Evolutionary conservation across 2,113 vertebrate genomes (phyloP), one percentile per base, ranked within the genome.

Genomic region (Cebidichthys violaceus): DNA sequence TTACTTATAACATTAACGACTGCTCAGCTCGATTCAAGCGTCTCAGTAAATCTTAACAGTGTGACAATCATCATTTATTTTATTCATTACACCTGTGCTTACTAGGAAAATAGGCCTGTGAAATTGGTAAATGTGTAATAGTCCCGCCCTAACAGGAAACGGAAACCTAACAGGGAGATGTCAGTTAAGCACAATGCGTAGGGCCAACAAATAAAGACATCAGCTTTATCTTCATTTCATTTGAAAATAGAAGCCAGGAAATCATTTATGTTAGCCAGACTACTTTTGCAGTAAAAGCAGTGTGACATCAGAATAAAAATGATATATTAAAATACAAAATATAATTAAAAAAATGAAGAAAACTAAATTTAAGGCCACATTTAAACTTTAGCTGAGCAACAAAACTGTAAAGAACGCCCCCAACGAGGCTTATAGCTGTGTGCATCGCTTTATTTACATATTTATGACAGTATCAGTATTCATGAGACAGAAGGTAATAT

Each of bases 401-500:
- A 20, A 73, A 71, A 75, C 29, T 10, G 33, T 31, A n/a, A 15
- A 22, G 0, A 4, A n/a, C 20, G 62, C 20, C 35, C 2, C 35
- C 35, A 50, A 84, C 27, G n/a, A 13, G 35, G 24, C 2, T 47
- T 20, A 75, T 6, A 73, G 81, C 70, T 47, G 39, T 50, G 43
- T 45, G 37, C 66, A 79, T 47, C 4, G 15, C 76, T 77, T 83
- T 76, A 90, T 89, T 50, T 81, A 54, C 73, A 82, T 73, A 77
- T 88, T 85, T 83, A 82, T 88, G 43, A 80, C 65, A 77, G 70
- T 69, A 33, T 76, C 27, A 37, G 65, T 83, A 88, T 91, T 85
- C 82, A 82, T 71, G 76, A 57, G 70, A 88, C 64, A 45, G 66
- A 81, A 76, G 79, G 80, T 81, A 79, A 91, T 82, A 86, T 87